Conservation (phyloP, 2,888 invertebrate species). For the Parascotia fuliginaria region DNA sequence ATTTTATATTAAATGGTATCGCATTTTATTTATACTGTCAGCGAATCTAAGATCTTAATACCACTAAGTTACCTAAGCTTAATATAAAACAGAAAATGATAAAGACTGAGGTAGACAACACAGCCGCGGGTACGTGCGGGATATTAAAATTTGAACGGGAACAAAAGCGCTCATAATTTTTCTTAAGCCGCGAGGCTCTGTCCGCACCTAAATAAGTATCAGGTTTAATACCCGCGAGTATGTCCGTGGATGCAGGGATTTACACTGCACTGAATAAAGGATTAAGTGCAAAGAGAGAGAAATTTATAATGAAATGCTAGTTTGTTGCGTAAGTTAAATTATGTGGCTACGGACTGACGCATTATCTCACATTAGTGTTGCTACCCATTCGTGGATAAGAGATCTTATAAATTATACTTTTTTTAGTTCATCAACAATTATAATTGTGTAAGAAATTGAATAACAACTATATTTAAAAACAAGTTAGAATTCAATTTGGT, state of each 20-base stretch:
- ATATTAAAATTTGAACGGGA: conserved; percentile 56
- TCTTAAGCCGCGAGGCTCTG: conserved; percentile 39
- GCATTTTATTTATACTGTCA: background rate
- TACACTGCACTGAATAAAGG: conserved; percentile 36
- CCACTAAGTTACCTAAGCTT: conserved; percentile 37
- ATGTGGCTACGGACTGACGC: too few species aligned
- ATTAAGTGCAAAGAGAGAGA: conserved; percentile 21
- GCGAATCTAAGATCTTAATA: conserved; percentile 35
- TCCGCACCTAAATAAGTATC: conserved; percentile 41
- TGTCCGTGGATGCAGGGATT: conserved; percentile 20
- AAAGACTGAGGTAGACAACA: conserved; percentile 41
- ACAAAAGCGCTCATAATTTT: conserved; percentile 52
- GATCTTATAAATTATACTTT: background rate
- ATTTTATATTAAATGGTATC: background rate
- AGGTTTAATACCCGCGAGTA: conserved; percentile 23
- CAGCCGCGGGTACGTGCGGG: conserved; percentile 25
- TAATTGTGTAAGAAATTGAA: background rate
- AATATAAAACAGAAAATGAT: conserved; percentile 33
- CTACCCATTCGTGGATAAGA: background rate
- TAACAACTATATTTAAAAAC: background rate
- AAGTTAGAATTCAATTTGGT: conserved; percentile 7
- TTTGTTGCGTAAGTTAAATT: background rate
- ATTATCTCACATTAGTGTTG: background rate
- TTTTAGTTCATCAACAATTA: background rate
- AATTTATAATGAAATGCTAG: conserved; percentile 3